Conservation (phyloP, 2,113 vertebrate genomes). For the Cathartes aura region DNA sequence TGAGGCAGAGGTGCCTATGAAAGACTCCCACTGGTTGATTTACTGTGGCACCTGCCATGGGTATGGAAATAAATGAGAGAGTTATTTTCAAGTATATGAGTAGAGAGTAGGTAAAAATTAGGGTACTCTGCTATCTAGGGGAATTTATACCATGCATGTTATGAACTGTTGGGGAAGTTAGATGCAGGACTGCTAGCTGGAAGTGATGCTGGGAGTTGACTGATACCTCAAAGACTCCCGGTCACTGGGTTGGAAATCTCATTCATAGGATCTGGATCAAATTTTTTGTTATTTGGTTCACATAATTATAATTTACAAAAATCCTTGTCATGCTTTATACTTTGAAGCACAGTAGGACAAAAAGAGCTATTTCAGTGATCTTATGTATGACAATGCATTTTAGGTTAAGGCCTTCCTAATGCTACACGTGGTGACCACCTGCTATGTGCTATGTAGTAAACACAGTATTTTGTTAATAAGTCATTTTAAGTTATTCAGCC, state of each 20-base stretch:
- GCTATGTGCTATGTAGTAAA: background rate
- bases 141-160: background rate
- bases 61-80: background rate
- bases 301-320: background rate
- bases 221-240: background rate
- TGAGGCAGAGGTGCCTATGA: background rate
- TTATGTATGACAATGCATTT: background rate
- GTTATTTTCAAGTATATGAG: background rate
- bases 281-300: background rate
- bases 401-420: background rate
- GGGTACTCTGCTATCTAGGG: background rate
- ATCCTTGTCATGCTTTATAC: background rate
- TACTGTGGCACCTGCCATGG: slow-evolving; percentile 6
- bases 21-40: slow-evolving; percentile 39
- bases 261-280: background rate
- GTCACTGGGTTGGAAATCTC: background rate
- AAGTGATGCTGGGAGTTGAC: background rate
- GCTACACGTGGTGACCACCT: accelerated
- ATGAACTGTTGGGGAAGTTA: background rate
- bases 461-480: background rate
- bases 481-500: background rate
- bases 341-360: background rate
- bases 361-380: background rate
- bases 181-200: background rate
- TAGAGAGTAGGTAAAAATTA: background rate